Evolutionary conservation across 2,113 vertebrate species (phyloP).

Genomic region (Chitala chitala): DNA sequence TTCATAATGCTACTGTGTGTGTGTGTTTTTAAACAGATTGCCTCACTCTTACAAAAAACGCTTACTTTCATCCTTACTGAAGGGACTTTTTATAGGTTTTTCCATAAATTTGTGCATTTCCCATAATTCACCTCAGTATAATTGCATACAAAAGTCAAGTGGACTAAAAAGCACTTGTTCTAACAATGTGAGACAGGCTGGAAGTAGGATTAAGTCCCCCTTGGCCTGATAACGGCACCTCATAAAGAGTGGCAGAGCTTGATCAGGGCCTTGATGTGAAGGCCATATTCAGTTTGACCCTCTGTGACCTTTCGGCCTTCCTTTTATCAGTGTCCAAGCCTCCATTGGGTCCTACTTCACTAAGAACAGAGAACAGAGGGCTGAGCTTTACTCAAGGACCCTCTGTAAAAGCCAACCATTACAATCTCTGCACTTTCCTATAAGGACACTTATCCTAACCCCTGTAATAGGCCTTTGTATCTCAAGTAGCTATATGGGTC

Average conservation of each 20-base stretch:
- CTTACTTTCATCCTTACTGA: too few species aligned
- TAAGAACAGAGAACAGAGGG: background rate
- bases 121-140: too few species aligned
- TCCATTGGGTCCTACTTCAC: background rate
- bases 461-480: background rate
- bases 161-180: background rate
- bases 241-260: background rate
- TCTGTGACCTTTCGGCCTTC: background rate
- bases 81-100: too few species aligned
- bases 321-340: background rate
- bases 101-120: too few species aligned
- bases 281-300: background rate
- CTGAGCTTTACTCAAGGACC: background rate
- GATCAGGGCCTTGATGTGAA: background rate
- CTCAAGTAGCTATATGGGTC: background rate
- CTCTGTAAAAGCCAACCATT: background rate
- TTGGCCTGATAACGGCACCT: background rate
- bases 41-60: too few species aligned
- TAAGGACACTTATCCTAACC: background rate
- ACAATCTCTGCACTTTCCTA: background rate
- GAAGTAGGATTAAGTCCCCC: background rate
- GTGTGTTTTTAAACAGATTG: too few species aligned
- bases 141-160: too few species aligned
- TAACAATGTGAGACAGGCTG: background rate
- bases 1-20: too few species aligned